Evolutionary conservation across 2,888 invertebrate species (phyloP).

Genomic region (Brassicogethes aeneus): DNA sequence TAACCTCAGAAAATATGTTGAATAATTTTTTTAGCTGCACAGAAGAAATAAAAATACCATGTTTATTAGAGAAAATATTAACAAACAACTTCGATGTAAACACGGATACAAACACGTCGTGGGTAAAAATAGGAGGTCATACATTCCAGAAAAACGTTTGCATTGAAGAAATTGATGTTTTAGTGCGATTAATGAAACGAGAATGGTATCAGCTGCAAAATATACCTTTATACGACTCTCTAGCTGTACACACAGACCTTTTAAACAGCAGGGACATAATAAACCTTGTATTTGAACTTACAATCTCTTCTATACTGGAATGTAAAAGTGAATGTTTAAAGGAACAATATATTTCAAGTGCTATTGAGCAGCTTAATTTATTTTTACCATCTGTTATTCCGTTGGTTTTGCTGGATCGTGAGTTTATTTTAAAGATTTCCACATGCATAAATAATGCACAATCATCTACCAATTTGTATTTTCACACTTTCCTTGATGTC

Average conservation of each 20-base stretch:
- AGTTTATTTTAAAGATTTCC: slow-evolving; percentile 18
- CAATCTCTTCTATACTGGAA: slow-evolving; percentile 18
- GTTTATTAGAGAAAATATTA: too few relatives aligned
- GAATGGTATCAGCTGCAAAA: slow-evolving; percentile 30
- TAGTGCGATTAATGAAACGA: slow-evolving; percentile 19
- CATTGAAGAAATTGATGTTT: slow-evolving; percentile 21
- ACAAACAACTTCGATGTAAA: too few relatives aligned
- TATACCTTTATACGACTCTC: slow-evolving; percentile 22
- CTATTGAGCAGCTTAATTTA: slow-evolving; percentile 13
- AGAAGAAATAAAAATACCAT: too few relatives aligned
- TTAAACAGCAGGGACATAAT: not conserved
- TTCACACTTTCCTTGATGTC: slow-evolving; percentile 26
- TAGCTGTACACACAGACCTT: not conserved
- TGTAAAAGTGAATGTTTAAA: slow-evolving; percentile 15
- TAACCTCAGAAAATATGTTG: too few relatives aligned
- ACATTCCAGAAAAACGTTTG: slow-evolving; percentile 16
- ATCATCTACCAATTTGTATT: slow-evolving; percentile 24
- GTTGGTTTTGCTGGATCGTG: slow-evolving; percentile 17
- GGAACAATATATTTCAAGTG: slow-evolving; percentile 12
- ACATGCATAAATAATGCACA: slow-evolving; percentile 13
- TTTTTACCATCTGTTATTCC: slow-evolving; percentile 7
- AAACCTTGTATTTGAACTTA: too few relatives aligned
- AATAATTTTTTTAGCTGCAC: too few relatives aligned
- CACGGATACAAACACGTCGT: too few relatives aligned
- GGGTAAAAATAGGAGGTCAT: slow-evolving; percentile 16